phyloP scores from a whole-genome alignment of 2,888 invertebrate species.

The Metacarcinus magister region DNA sequence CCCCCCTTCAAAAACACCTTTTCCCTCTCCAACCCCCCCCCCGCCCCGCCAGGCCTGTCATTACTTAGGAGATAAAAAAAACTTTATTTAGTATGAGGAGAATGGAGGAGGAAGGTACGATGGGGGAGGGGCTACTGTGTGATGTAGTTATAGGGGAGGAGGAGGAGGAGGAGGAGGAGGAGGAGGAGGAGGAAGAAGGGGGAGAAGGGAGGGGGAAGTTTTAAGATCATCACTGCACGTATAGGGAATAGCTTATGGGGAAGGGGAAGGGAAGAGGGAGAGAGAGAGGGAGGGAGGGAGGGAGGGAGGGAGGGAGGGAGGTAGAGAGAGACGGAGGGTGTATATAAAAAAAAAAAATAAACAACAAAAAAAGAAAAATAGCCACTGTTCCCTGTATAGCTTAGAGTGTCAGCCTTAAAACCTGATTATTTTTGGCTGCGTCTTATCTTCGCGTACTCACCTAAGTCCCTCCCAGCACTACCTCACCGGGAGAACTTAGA shows the following conservation, averaged over 20 bases:
- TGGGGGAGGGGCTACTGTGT: background rate
- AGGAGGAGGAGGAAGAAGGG: background rate
- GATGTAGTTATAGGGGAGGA: background rate
- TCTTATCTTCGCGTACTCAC: background rate
- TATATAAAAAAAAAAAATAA: background rate
- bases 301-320: background rate
- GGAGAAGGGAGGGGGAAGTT: background rate
- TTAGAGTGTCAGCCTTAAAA: background rate
- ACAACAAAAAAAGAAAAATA: background rate
- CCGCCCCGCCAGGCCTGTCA: conserved; percentile 21
- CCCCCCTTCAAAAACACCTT: background rate
- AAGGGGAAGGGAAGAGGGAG: background rate
- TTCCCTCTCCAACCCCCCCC: background rate
- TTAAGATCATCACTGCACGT: background rate
- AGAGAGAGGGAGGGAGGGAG: background rate
- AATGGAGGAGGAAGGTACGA: background rate
- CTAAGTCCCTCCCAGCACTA: background rate
- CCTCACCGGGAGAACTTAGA: no score
- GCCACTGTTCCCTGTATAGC: background rate
- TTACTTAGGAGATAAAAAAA: background rate
- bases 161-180: background rate
- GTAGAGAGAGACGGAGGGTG: background rate
- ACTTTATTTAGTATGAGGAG: conserved; percentile 26
- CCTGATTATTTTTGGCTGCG: background rate
- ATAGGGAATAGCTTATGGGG: background rate